Evolutionary conservation across 2,797 vertebrate species (phyloP).

Genomic region (Parambassis ranga): DNA sequence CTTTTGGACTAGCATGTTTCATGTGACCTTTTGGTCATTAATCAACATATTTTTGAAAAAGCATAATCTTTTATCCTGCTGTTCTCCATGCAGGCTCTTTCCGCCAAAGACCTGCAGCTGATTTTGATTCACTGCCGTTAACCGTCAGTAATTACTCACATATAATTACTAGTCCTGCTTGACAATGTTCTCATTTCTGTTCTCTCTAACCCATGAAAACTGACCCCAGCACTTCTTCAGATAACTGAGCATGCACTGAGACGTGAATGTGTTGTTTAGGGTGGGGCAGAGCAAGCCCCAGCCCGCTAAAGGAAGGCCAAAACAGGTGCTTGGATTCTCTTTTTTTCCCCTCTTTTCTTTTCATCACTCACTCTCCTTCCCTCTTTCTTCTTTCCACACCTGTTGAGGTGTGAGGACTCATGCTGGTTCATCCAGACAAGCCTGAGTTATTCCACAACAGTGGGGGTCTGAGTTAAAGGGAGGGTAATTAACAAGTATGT

Average conservation of each 20-base stretch:
- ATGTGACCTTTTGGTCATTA: no score
- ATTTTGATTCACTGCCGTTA: conserved; percentile 3
- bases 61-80: no score
- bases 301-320: conserved; percentile 50
- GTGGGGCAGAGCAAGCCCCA: conserved; percentile 52
- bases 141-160: background rate
- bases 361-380: conserved; percentile 44
- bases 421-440: conserved; percentile 41
- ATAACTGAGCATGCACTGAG: conserved; percentile 56
- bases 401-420: conserved; percentile 64
- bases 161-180: background rate
- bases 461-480: conserved; percentile 26
- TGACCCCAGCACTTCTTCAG: conserved; percentile 36
- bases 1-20: no score
- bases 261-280: conserved; percentile 46
- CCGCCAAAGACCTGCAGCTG: background rate
- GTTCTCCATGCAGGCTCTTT: background rate
- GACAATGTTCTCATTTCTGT: background rate
- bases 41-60: background rate
- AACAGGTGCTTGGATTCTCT: conserved; percentile 69
- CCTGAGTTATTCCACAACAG: conserved; percentile 18
- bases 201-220: conserved; percentile 26
- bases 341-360: conserved; percentile 39
- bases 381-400: conserved; percentile 64
- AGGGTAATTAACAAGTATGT: conserved; percentile 55